These are phyloP conservation scores for Tipula vernalis DNA, from an alignment of 2,888 invertebrate species.

Conservation along the genomic window DNA sequence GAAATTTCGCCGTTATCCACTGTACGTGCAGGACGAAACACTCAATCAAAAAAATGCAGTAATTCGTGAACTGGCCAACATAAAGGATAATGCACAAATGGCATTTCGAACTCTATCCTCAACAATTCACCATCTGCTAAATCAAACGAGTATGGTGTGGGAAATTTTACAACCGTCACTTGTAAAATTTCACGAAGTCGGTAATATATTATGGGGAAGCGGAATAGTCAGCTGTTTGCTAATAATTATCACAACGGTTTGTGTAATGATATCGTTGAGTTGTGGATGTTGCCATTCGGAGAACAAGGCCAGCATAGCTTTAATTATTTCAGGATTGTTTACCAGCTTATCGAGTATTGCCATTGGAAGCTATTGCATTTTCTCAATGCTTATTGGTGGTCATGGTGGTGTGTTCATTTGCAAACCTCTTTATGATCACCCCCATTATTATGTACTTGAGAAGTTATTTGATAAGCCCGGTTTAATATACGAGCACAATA, in stretches of 20 bases:
- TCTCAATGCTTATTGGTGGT: conserved; percentile 32
- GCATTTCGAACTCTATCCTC: conserved; percentile 32
- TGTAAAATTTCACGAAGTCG: conserved; percentile 22
- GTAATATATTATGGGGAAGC: conserved; percentile 29
- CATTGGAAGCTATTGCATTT: conserved; percentile 29
- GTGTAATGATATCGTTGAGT: conserved; percentile 30
- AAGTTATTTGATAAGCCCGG: conserved; percentile 55
- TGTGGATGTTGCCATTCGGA: conserved; percentile 33
- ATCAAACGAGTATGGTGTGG: conserved; percentile 27
- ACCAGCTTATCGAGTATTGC: conserved; percentile 31
- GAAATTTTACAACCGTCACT: conserved; percentile 26
- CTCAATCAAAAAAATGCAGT: neutral
- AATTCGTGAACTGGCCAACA: conserved; percentile 15
- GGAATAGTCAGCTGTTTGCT: conserved; percentile 30
- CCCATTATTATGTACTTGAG: conserved; percentile 48
- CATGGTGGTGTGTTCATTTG: conserved; percentile 46
- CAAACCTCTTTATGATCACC: conserved; percentile 54
- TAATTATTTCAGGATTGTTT: conserved; percentile 28
- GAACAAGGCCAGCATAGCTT: conserved; percentile 29
- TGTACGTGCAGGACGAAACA: conserved; percentile 34
- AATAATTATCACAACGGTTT: conserved; percentile 30
- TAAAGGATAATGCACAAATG: conserved; percentile 31
- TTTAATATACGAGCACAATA: conserved; percentile 42
- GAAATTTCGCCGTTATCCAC: conserved; percentile 34
- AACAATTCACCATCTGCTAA: conserved; percentile 20